These are phyloP conservation scores for Gymnothorax reevesii DNA, from an alignment of 2,797 vertebrate species.

Conservation along the genomic window DNA sequence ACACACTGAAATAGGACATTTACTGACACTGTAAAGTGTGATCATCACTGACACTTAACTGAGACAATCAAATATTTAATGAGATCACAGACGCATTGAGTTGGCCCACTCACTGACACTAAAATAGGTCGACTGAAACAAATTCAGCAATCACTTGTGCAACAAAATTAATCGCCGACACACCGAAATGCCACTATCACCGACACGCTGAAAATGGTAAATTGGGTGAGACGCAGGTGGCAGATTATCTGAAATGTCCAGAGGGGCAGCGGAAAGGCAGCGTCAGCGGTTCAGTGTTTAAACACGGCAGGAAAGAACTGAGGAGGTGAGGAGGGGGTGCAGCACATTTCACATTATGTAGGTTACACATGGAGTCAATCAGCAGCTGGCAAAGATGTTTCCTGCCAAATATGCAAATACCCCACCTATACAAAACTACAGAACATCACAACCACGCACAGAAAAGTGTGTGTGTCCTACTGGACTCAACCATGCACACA, in stretches of 20 bases:
- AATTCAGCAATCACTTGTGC: neutral
- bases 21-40: neutral
- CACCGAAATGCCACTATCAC: neutral
- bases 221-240: neutral
- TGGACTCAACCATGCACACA: neutral
- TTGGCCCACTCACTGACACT: neutral
- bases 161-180: neutral
- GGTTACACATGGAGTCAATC: slow-evolving; percentile 65
- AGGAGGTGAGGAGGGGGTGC: neutral
- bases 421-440: slow-evolving; percentile 41
- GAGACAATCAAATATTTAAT: too few relatives aligned
- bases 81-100: neutral
- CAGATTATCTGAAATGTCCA: neutral
- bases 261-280: neutral
- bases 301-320: neutral
- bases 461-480: neutral
- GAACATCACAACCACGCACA: slow-evolving; percentile 1
- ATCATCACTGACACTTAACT: neutral
- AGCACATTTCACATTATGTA: slow-evolving; percentile 35
- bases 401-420: slow-evolving; percentile 46
- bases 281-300: neutral
- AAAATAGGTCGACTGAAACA: neutral
- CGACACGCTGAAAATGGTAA: neutral
- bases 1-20: neutral
- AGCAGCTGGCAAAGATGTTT: slow-evolving; percentile 51